These are phyloP conservation scores for Heteromormyrus szaboi DNA, from an alignment of 2,797 vertebrate species.

Conservation along the genomic window DNA sequence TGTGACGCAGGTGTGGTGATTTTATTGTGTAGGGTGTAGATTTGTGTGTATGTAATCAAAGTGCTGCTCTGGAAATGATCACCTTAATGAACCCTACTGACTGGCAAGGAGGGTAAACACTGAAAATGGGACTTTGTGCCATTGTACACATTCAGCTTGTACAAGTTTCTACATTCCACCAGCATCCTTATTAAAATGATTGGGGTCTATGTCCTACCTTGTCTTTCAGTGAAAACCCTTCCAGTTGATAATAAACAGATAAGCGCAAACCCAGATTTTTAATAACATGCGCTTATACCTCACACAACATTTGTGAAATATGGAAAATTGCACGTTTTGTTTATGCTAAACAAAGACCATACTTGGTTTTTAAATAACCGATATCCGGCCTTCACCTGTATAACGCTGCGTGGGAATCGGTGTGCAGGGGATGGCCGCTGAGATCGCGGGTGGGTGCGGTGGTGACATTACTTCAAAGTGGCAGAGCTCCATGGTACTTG, in stretches of 20 bases:
- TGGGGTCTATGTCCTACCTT: constrained; percentile 3
- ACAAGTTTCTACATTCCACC: constrained; percentile 40
- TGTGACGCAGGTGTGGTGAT: not conserved
- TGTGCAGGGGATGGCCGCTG: not conserved
- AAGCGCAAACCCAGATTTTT: not conserved
- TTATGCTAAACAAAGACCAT: not conserved
- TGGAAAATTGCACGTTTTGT: not conserved
- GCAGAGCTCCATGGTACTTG: not conserved
- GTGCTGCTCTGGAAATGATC: constrained; percentile 27
- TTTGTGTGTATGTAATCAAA: constrained; percentile 17
- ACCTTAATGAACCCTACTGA: constrained; percentile 13
- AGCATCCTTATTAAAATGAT: constrained; percentile 47
- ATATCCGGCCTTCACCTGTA: not conserved
- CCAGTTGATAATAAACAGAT: not conserved
- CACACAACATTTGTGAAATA: not conserved
- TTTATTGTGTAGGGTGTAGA: constrained; percentile 19
- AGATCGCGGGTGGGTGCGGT: not conserved
- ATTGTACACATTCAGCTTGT: constrained; percentile 33
- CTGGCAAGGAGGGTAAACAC: not conserved
- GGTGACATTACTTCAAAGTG: not conserved
- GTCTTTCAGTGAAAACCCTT: not conserved
- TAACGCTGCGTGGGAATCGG: not conserved
- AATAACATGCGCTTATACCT: not conserved
- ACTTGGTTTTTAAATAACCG: not conserved
- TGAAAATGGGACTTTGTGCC: constrained; percentile 21